Conservation (phyloP, 2,888 invertebrate species). For the Sepiola atlantica region DNA sequence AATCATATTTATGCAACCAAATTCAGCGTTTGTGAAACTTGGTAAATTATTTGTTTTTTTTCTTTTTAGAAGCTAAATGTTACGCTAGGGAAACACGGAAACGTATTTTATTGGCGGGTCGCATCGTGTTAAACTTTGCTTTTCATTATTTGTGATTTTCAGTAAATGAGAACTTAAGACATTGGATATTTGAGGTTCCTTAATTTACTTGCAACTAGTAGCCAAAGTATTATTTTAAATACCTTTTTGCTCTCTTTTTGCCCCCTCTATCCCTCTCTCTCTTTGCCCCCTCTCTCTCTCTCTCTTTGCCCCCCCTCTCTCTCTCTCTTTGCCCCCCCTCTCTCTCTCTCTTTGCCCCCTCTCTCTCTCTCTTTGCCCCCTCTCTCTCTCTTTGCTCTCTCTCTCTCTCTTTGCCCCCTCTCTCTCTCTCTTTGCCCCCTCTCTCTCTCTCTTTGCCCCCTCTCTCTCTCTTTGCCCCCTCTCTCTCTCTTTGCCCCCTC, state of each 20-base stretch:
- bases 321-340: too few species aligned
- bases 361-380: too few species aligned
- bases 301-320: too few species aligned
- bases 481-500: too few species aligned
- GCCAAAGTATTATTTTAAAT: background rate
- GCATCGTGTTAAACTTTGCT: too few species aligned
- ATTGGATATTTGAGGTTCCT: background rate
- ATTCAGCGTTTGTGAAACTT: background rate
- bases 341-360: too few species aligned
- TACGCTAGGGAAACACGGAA: background rate
- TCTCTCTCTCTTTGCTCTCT: too few species aligned
- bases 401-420: too few species aligned
- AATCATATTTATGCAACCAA: background rate
- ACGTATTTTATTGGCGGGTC: background rate
- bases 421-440: too few species aligned
- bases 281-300: background rate
- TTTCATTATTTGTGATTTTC: background rate
- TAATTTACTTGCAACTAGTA: background rate
- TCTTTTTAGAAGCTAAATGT: background rate
- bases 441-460: too few species aligned
- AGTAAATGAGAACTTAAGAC: background rate
- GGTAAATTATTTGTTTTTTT: background rate
- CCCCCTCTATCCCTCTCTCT: background rate
- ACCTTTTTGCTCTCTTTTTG: background rate
- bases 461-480: too few species aligned